Percentiles rank a stretch among this genome's conserved stretches.
Evolutionary conservation across 2,797 vertebrate genomes (phyloP).

Genomic region (Liasis olivaceus): DNA sequence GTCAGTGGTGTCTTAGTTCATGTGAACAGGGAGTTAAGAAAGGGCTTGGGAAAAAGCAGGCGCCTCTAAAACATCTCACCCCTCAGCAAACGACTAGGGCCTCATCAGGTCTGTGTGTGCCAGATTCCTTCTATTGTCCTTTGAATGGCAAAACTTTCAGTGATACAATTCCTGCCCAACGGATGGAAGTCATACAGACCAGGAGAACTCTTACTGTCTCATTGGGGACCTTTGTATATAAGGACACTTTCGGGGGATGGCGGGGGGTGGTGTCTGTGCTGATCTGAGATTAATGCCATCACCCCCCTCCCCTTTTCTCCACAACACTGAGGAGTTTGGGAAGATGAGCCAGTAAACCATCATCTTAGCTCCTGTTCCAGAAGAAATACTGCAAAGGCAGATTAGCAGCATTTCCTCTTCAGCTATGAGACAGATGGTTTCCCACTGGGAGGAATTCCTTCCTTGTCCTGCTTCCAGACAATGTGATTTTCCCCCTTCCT

Average conservation of each 20-base stretch:
- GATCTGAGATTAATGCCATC: not conserved
- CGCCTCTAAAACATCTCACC: not conserved
- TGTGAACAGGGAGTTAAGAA: not conserved
- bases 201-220: not conserved
- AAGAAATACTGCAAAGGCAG: not conserved
- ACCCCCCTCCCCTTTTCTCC: not conserved
- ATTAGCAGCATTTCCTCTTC: not conserved
- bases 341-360: not conserved
- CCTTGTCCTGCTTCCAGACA: not conserved
- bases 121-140: not conserved
- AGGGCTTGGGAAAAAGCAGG: not conserved
- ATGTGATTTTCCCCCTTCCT: not conserved
- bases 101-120: not conserved
- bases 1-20: not conserved
- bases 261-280: not conserved
- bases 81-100: not conserved
- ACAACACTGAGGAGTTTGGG: not conserved
- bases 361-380: not conserved
- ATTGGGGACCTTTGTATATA: not conserved
- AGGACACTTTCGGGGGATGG: not conserved
- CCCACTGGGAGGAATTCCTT: not conserved
- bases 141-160: not conserved
- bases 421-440: not conserved
- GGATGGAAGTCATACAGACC: not conserved
- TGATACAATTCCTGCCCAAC: not conserved